phyloP scores from a whole-genome alignment of 2,797 vertebrate genomes.

The Gymnodraco acuticeps region DNA sequence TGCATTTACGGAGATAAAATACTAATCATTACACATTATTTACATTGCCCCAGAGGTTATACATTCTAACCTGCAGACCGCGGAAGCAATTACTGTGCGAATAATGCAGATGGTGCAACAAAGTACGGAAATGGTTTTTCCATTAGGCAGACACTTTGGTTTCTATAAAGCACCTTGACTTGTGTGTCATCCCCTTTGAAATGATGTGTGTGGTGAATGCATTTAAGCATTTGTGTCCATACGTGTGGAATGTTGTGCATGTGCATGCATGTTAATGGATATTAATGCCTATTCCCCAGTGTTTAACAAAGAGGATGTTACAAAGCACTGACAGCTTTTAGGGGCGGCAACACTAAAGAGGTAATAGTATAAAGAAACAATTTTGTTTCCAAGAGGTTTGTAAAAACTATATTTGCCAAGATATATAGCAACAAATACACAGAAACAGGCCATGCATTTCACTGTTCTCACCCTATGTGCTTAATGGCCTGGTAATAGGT shows the following conservation, averaged over 20 bases:
- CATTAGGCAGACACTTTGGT: conserved; percentile 82
- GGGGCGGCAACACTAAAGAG: conserved; percentile 12
- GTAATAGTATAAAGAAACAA: neutral
- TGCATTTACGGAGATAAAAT: conserved; percentile 55
- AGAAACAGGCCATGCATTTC: conserved; percentile 28
- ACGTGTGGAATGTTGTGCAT: conserved; percentile 28
- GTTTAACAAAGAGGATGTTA: conserved; percentile 33
- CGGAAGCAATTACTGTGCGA: conserved; percentile 79
- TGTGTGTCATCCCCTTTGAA: conserved; percentile 51
- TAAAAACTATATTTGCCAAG: conserved; percentile 6
- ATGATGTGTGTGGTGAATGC: conserved; percentile 27
- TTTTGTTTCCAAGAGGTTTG: conserved; percentile 16
- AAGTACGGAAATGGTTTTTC: conserved; percentile 81
- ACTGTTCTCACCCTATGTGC: conserved; percentile 69
- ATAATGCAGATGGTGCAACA: conserved; percentile 82
- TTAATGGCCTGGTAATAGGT: conserved; percentile 80
- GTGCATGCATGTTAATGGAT: conserved; percentile 27
- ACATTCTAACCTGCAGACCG: conserved; percentile 71
- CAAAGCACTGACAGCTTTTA: conserved; percentile 37
- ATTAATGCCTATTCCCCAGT: conserved; percentile 33
- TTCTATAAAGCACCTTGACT: conserved; percentile 67
- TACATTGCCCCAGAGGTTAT: conserved; percentile 65
- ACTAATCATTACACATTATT: conserved; percentile 65
- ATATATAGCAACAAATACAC: neutral
- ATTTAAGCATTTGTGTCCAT: conserved; percentile 37